phyloP scores from a whole-genome alignment of 2,797 vertebrate species.

The Sus cebifrons region DNA sequence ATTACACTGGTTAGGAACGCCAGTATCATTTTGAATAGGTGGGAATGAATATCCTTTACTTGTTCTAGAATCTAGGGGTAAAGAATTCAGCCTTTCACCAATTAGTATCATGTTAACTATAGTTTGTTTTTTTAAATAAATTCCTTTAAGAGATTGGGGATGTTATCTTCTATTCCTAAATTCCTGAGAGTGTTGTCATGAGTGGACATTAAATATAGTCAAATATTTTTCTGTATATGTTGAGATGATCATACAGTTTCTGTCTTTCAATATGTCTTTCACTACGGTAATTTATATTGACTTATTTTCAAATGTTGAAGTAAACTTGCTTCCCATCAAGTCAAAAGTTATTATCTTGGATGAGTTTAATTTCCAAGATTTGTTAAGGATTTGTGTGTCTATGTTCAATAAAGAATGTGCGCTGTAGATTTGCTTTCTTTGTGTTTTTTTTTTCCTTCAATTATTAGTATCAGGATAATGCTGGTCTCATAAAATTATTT shows the following conservation, averaged over 20 bases:
- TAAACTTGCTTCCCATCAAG: background rate
- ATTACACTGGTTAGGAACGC: background rate
- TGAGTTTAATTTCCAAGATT: constrained; percentile 15
- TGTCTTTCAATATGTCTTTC: background rate
- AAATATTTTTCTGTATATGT: background rate
- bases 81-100: background rate
- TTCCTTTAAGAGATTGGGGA: background rate
- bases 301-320: background rate
- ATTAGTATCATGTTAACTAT: background rate
- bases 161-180: background rate
- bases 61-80: background rate
- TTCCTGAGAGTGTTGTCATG: background rate
- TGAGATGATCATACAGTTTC: background rate
- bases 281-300: background rate
- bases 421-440: background rate
- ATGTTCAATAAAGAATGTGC: background rate
- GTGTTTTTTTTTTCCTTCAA: background rate
- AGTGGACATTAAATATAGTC: background rate
- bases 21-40: background rate
- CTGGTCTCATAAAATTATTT: background rate
- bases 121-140: background rate
- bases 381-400: background rate
- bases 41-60: background rate
- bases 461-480: background rate
- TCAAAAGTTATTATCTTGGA: background rate